Conservation (phyloP, 2,797 vertebrate genomes). For the Sebastes nivosus region DNA sequence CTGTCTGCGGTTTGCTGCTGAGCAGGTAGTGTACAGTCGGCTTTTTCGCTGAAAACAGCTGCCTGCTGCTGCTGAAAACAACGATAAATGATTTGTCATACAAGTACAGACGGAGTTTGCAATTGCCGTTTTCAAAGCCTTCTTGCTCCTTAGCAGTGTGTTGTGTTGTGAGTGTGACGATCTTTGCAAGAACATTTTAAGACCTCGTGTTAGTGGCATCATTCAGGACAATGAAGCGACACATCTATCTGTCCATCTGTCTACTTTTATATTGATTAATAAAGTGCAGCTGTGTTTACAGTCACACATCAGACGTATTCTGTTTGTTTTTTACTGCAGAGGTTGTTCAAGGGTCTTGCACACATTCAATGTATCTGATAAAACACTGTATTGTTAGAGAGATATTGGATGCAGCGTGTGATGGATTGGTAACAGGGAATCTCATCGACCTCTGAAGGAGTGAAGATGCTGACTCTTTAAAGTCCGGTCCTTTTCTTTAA, state of each 20-base stretch:
- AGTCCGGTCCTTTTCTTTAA: background rate
- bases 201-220: background rate
- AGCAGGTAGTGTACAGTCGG: too few relatives aligned
- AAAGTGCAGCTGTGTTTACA: background rate
- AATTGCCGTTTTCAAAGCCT: background rate
- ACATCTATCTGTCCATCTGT: background rate
- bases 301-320: background rate
- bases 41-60: too few relatives aligned
- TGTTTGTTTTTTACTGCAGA: background rate
- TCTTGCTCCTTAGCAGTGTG: background rate
- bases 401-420: constrained; percentile 2
- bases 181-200: background rate
- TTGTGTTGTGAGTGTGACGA: background rate
- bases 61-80: too few relatives aligned
- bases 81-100: background rate
- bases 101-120: background rate
- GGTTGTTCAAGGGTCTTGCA: background rate
- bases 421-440: constrained; percentile 23
- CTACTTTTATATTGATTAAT: background rate
- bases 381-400: background rate
- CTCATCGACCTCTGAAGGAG: constrained; percentile 21
- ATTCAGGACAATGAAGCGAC: background rate
- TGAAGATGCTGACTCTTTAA: constrained; percentile 29
- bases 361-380: constrained; percentile 14
- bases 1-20: background rate